These are phyloP conservation scores for Clepsis dumicolana DNA, from an alignment of 2,888 invertebrate genomes.

Conservation along the genomic window DNA sequence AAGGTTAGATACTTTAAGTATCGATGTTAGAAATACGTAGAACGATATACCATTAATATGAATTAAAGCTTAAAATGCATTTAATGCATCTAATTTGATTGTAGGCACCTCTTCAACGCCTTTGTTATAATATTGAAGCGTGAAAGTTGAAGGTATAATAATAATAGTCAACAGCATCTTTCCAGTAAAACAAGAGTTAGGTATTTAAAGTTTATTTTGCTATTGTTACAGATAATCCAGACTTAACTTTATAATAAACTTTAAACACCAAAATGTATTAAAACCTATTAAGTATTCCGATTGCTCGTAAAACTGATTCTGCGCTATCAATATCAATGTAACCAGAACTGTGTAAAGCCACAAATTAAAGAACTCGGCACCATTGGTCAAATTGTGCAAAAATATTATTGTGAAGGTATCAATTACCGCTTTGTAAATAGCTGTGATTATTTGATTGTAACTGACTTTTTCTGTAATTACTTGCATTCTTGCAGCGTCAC, in stretches of 20 bases:
- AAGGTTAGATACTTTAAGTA: background rate
- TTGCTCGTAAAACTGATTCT: no score
- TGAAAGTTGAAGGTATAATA: no score
- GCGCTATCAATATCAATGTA: no score
- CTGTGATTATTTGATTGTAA: background rate
- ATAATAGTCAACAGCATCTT: no score
- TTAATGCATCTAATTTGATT: background rate
- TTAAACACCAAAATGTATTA: no score
- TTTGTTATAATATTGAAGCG: background rate
- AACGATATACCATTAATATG: background rate
- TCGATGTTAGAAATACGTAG: background rate
- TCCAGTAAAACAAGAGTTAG: no score
- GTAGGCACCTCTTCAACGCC: background rate
- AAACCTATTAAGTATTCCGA: no score
- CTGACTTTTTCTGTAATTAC: background rate
- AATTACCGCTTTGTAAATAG: background rate
- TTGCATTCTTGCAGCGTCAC: slow-evolving; percentile 1
- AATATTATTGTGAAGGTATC: background rate
- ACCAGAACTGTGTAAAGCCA: no score
- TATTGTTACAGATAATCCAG: no score
- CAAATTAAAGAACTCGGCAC: background rate
- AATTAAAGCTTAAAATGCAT: background rate
- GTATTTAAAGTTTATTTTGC: no score
- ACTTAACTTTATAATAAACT: no score
- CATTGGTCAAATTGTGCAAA: background rate